Conservation (phyloP, 92 coral and sea anemone genomes). For the Montipora capitata region DNA sequence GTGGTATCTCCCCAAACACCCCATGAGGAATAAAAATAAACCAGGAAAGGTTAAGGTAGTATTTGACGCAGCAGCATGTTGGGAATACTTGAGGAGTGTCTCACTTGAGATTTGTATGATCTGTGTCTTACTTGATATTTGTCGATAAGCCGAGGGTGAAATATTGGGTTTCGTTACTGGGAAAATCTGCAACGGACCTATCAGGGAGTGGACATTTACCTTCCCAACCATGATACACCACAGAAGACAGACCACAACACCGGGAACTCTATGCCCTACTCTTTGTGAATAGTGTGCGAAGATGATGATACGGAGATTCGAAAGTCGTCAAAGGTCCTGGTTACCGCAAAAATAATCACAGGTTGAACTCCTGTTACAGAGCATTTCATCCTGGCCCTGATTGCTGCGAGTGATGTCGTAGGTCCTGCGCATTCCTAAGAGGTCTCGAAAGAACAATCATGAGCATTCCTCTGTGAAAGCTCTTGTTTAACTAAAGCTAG, state of each 20-base stretch:
- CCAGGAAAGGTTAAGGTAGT: conserved; percentile 77
- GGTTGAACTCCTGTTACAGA: conserved; percentile 1
- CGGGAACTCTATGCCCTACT: too few relatives aligned
- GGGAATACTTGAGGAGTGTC: too few relatives aligned
- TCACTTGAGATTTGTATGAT: too few relatives aligned
- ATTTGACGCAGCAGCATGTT: conserved; percentile 74
- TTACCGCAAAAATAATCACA: neutral
- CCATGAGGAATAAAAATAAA: conserved; percentile 59
- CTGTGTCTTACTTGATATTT: too few relatives aligned
- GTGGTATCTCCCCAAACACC: conserved; percentile 78
- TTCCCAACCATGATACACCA: too few relatives aligned
- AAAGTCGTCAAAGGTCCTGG: conserved; percentile 9
- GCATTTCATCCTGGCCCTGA: conserved; percentile 35
- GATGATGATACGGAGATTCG: conserved; percentile 51
- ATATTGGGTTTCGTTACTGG: too few relatives aligned
- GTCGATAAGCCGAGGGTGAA: too few relatives aligned
- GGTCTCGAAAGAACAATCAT: neutral
- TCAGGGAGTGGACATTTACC: too few relatives aligned
- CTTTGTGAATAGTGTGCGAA: neutral
- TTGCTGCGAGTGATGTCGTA: conserved; percentile 74
- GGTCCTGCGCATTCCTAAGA: conserved; percentile 58
- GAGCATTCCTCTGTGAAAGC: conserved; percentile 5
- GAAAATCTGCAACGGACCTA: too few relatives aligned
- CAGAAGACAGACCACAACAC: too few relatives aligned
- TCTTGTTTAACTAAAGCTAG: conserved; percentile 47